phyloP scores from a whole-genome alignment of 2,113 vertebrate genomes.

The Pollimyrus isidori region DNA sequence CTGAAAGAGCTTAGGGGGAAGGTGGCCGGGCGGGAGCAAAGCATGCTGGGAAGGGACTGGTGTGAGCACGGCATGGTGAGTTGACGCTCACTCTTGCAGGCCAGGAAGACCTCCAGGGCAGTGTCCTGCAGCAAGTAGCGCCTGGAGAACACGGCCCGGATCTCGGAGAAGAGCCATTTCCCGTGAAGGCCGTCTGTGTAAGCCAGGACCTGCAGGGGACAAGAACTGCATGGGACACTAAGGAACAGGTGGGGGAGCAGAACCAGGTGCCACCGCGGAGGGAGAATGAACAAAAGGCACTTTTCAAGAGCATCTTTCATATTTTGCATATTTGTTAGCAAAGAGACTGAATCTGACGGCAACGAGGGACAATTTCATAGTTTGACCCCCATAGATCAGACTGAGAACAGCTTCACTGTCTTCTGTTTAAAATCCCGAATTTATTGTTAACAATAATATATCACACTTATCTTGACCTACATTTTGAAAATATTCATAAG shows the following conservation, averaged over 20 bases:
- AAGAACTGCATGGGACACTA: neutral
- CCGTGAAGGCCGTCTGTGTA: conserved; percentile 94
- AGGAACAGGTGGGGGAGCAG: neutral
- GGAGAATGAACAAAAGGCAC: neutral
- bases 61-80: neutral
- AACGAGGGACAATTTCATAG: conserved; percentile 47
- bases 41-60: neutral
- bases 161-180: conserved; percentile 96
- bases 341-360: conserved; percentile 45
- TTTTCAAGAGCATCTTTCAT: neutral
- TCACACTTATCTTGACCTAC: neutral
- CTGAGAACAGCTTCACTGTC: neutral
- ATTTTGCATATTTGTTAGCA: conserved; percentile 9
- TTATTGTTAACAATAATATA: neutral
- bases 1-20: neutral
- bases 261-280: neutral
- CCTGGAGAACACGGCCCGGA: conserved; percentile 84
- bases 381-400: neutral
- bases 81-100: conserved; percentile 80
- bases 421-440: no score
- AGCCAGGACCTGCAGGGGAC: conserved; percentile 69
- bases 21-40: neutral
- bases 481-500: neutral
- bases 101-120: conserved; percentile 94
- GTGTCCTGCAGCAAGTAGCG: conserved; percentile 93